Conservation (phyloP, 2,113 vertebrate genomes). For the Eleginops maclovinus region DNA sequence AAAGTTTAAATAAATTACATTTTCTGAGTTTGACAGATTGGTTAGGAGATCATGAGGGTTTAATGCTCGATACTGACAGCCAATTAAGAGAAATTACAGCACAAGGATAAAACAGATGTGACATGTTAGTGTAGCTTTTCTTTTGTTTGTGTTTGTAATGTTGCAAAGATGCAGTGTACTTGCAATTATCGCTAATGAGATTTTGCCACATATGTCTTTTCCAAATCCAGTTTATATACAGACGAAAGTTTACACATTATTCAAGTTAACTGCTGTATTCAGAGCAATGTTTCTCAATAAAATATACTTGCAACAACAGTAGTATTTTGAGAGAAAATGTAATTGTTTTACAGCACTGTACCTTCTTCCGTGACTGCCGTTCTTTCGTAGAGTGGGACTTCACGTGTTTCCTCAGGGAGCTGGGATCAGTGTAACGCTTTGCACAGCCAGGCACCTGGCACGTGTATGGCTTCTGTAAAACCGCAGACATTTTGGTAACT, state of each 20-base stretch:
- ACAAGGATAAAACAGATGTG: not conserved
- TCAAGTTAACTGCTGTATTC: not conserved
- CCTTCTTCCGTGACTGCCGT: constrained; percentile 94
- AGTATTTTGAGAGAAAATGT: not conserved
- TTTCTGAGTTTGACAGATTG: constrained; percentile 19
- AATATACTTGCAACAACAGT: not conserved
- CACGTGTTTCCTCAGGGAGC: constrained; percentile 96
- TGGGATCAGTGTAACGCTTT: constrained; percentile 98
- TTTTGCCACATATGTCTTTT: not conserved
- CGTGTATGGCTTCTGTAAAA: constrained; percentile 93
- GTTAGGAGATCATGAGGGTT: not conserved
- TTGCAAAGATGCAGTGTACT: not conserved
- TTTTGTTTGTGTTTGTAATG: constrained; percentile 15
- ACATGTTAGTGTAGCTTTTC: constrained; percentile 17
- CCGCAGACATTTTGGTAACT: constrained; percentile 33
- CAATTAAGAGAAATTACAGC: constrained; percentile 43
- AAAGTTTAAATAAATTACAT: constrained; percentile 21
- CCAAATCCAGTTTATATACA: not conserved
- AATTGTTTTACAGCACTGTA: constrained; percentile 63
- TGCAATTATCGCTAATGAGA: constrained; percentile 2
- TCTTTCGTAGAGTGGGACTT: constrained; percentile 96
- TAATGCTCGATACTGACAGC: not conserved
- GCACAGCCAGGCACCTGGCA: constrained; percentile 96
- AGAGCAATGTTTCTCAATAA: not conserved
- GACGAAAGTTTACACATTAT: not conserved